A percentile compares a stretch with the other conserved stretches of the same genome.
Conservation (phyloP, 2,797 vertebrate genomes). For the Eptatretus atami region DNA sequence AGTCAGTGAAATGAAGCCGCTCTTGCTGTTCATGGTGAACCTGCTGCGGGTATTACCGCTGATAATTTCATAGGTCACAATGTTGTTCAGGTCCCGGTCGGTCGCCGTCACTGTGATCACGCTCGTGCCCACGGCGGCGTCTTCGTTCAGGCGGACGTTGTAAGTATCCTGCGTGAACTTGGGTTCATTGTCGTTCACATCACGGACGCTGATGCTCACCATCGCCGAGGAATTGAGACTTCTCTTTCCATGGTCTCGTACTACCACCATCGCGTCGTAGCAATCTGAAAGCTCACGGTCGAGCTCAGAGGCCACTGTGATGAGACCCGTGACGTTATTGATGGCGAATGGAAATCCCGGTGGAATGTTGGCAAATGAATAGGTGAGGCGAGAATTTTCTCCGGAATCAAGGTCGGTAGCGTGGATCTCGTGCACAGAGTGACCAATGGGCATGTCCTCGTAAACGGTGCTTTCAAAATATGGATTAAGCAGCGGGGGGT, state of each 20-base stretch:
- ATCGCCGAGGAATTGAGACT: constrained; percentile 62
- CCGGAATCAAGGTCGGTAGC: constrained; percentile 74
- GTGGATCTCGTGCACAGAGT: constrained; percentile 84
- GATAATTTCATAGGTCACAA: constrained; percentile 80
- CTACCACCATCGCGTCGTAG: constrained; percentile 77
- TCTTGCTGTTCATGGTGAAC: constrained; percentile 72
- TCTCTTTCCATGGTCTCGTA: constrained; percentile 52
- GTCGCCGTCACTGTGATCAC: constrained; percentile 59
- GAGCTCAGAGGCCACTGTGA: constrained; percentile 51
- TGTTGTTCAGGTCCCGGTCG: constrained; percentile 75
- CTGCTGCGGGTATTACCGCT: constrained; percentile 85
- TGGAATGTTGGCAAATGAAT: constrained; percentile 42
- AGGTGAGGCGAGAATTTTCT: constrained; percentile 65
- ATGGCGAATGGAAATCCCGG: constrained; percentile 57
- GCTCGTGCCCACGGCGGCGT: constrained; percentile 55
- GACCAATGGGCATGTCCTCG: constrained; percentile 61
- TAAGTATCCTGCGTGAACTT: constrained; percentile 81
- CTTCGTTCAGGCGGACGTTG: constrained; percentile 63
- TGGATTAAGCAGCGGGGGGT: constrained; percentile 76
- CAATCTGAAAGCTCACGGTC: constrained; percentile 71
- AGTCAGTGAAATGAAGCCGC: constrained; percentile 54
- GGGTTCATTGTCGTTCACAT: constrained; percentile 79
- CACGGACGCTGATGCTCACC: constrained; percentile 73
- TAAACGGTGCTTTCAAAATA: constrained; percentile 78
- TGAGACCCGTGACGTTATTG: constrained; percentile 76